These are phyloP conservation scores for Hirtodrosophila alboralis DNA, from an alignment of 2,888 invertebrate genomes.

Conservation along the genomic window DNA sequence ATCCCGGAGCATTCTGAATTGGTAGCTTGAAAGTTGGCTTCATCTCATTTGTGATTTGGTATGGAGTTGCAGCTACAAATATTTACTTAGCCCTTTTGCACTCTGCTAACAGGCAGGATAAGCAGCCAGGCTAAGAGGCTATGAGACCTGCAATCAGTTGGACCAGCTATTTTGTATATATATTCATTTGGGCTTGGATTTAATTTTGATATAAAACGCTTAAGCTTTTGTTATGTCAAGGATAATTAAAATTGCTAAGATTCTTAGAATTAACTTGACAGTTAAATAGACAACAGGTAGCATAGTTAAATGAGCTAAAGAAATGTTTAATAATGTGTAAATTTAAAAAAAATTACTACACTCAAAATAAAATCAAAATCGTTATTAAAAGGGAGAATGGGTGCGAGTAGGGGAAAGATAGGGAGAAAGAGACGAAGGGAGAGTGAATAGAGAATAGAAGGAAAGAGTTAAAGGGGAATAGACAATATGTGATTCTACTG, in stretches of 20 bases:
- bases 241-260: slow-evolving; percentile 5
- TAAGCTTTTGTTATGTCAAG: slow-evolving; percentile 37
- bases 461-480: too few relatives aligned
- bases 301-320: too few relatives aligned
- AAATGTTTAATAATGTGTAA: too few relatives aligned
- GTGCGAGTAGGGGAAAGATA: too few relatives aligned
- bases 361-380: too few relatives aligned
- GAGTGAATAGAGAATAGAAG: too few relatives aligned
- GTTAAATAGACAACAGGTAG: too few relatives aligned
- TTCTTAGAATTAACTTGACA: too few relatives aligned
- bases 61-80: slow-evolving; percentile 67
- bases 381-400: too few relatives aligned
- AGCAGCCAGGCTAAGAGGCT: slow-evolving; percentile 17
- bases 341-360: too few relatives aligned
- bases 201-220: slow-evolving; percentile 21
- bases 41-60: slow-evolving; percentile 62
- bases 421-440: too few relatives aligned
- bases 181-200: slow-evolving; percentile 55
- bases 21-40: slow-evolving; percentile 20
- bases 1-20: slow-evolving; percentile 24
- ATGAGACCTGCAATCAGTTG: neutral
- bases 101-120: slow-evolving; percentile 54
- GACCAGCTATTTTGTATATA: slow-evolving; percentile 51
- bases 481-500: too few relatives aligned
- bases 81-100: slow-evolving; percentile 74